phyloP scores from a whole-genome alignment of 1,140 invertebrate genomes.

The Drosophila lowei region DNA sequence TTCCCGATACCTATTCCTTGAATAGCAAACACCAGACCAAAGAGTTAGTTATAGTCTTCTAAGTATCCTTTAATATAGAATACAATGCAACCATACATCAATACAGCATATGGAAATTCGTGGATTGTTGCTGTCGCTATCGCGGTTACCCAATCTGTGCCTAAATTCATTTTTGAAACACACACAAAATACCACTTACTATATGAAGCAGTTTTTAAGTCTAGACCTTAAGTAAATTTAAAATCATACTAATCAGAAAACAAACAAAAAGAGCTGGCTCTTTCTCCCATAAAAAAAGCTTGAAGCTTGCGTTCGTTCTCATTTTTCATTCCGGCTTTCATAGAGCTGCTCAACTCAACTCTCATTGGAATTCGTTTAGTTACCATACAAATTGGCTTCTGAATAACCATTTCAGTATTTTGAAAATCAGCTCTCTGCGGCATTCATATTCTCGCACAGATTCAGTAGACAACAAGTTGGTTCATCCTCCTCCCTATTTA shows the following conservation, averaged over 20 bases:
- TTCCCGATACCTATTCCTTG: constrained; percentile 6
- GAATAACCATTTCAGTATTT: constrained; percentile 52
- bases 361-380: constrained; percentile 41
- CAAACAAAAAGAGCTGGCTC: constrained; percentile 22
- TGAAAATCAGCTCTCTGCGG: constrained; percentile 38
- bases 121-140: constrained; percentile 83
- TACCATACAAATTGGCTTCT: constrained; percentile 59
- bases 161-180: constrained; percentile 68
- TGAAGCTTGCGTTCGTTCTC: constrained; percentile 60
- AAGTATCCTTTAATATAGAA: constrained; percentile 28
- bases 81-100: constrained; percentile 30
- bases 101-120: constrained; percentile 74
- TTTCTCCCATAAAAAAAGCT: constrained; percentile 55
- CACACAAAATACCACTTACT: constrained; percentile 34
- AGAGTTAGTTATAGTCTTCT: constrained; percentile 21
- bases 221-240: constrained; percentile 50
- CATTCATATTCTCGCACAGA: constrained; percentile 71
- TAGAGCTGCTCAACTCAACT: constrained; percentile 24
- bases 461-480: constrained; percentile 60
- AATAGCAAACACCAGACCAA: too few species aligned
- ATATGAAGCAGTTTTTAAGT: constrained; percentile 28
- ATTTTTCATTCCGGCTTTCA: constrained; percentile 57
- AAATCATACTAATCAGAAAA: constrained; percentile 44
- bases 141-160: constrained; percentile 83
- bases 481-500: constrained; percentile 41